These are phyloP conservation scores for Sclerurus mexicanus DNA, from an alignment of 2,113 vertebrate species.

Conservation along the genomic window DNA sequence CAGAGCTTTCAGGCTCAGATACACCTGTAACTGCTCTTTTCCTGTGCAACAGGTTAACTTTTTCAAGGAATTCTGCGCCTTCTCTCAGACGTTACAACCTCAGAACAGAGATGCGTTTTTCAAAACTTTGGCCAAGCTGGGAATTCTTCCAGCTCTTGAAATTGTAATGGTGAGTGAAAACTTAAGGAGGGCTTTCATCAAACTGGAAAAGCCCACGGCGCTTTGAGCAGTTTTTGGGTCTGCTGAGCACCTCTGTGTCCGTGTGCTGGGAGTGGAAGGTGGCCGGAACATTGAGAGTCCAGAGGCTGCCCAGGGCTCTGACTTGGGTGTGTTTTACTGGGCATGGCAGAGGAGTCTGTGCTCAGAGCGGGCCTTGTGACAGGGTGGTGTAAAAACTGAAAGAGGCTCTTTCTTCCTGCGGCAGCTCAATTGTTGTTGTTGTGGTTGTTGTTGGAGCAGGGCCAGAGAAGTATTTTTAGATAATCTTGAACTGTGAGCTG, in stretches of 20 bases:
- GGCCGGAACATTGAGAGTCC: fast-evolving
- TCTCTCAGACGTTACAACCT: slow-evolving; percentile 97
- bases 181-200: neutral
- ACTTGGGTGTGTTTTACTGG: neutral
- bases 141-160: slow-evolving; percentile 96
- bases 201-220: fast-evolving
- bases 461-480: slow-evolving; percentile 27
- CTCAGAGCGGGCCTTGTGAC: neutral
- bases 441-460: neutral
- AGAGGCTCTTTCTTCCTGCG: neutral
- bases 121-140: slow-evolving; percentile 95
- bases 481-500: slow-evolving; percentile 24
- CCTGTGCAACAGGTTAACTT: slow-evolving; percentile 89
- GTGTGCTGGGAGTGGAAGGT: neutral
- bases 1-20: neutral
- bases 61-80: slow-evolving; percentile 98
- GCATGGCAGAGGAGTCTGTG: neutral
- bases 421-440: neutral
- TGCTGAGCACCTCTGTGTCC: neutral
- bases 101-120: slow-evolving; percentile 98
- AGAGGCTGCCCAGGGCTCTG: neutral
- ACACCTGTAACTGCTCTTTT: neutral
- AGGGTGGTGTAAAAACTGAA: neutral
- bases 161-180: slow-evolving; percentile 91
- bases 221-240: neutral